A percentile compares a stretch with the other conserved stretches of the same genome.
Evolutionary conservation across 1,140 invertebrate genomes (phyloP).

Genomic region (Platyscapa corneri): DNA sequence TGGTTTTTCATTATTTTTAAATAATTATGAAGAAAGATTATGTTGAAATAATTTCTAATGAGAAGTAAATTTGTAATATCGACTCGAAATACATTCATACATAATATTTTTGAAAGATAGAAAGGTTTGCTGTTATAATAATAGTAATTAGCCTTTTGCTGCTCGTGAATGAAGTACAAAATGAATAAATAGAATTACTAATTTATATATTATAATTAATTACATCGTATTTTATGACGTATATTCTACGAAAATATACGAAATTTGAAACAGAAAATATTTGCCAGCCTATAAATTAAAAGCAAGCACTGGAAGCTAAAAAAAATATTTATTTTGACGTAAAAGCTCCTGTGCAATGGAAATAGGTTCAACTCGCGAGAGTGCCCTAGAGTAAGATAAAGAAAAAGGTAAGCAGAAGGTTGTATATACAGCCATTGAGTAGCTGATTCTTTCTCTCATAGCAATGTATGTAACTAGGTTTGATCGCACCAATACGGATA

Average conservation of each 20-base stretch:
- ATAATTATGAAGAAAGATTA: not conserved
- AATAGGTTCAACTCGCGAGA: not conserved
- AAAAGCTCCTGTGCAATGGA: not conserved
- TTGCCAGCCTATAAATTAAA: slow-evolving; percentile 22
- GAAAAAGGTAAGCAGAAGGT: slow-evolving; percentile 4
- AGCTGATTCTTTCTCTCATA: not conserved
- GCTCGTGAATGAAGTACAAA: too few species aligned
- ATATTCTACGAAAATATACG: not conserved
- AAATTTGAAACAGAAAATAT: slow-evolving; percentile 8
- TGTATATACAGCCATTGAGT: not conserved
- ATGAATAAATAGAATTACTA: not conserved
- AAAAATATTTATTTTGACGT: not conserved
- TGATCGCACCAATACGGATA: slow-evolving; percentile 55
- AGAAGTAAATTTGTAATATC: too few species aligned
- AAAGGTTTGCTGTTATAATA: not conserved
- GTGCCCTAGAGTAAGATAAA: not conserved
- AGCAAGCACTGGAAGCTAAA: not conserved
- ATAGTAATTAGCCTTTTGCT: not conserved
- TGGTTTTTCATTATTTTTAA: not conserved
- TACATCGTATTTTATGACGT: not conserved
- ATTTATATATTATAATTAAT: not conserved
- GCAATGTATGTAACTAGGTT: slow-evolving; percentile 59
- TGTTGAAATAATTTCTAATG: too few species aligned
- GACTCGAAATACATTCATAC: not conserved
- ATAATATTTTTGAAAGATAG: not conserved